Base-by-base conservation (phyloP, 1,140 invertebrate genomes). In the Campoletis sonorensis region DNA sequence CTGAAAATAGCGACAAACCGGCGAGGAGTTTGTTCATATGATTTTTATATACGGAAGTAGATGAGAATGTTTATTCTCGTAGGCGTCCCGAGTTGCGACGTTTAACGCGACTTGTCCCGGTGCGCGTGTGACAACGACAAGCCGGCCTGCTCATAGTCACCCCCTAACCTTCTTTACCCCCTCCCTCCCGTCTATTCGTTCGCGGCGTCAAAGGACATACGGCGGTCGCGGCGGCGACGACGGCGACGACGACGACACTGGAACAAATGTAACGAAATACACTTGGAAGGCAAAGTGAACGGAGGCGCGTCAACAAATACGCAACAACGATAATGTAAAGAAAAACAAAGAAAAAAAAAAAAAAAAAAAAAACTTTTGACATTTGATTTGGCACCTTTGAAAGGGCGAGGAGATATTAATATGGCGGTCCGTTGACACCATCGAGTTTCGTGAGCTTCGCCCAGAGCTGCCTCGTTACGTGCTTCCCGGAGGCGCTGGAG, bases 381-480 rank as follows among this genome's bases (percentile, higher is more conserved):
- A 45, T 10, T 11, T 45, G 5, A 45, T 45, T 45, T 45, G 5
- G 5, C 40, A 45, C 40, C 40, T 45, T n/a, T n/a, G 4, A 27
- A 4, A 26, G 30, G 84, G 86, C 82, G 83, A 84, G 84, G 84
- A 86, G 84, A 85, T 85, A 85, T 90, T 90, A 90, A 90, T 89
- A 90, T 90, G 89, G 89, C 89, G 88, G 89, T 89, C 86, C 85
- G 85, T 88, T 88, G 84, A 85, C 87, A 87, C 84, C 79, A 82
- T n/a, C n/a, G n/a, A 86, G 83, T 85, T 86, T 88, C 86, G 83
- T 84, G 79, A 51, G 70, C 71, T 78, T 37, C 76, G 61, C 33
- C 30, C 51, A 75, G 78, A 75, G 51, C 18, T n/a, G 76, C 76
- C 79, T 80, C 73, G 64, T 75, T 40, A 80, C 79, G 58, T 80